phyloP scores from a whole-genome alignment of 1,140 invertebrate species.

The Epicauta chinensis region DNA sequence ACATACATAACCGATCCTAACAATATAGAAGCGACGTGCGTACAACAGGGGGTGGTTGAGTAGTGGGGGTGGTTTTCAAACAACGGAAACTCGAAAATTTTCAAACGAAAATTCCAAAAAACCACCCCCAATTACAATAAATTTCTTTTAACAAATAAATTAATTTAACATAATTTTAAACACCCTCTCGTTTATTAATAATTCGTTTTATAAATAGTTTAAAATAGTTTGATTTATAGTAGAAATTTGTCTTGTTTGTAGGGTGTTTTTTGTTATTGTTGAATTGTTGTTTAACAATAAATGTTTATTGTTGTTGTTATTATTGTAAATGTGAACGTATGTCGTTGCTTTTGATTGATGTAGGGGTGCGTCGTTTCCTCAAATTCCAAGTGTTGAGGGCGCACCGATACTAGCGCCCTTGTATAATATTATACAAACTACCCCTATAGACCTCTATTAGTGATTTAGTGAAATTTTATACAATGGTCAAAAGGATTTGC shows the following conservation, averaged over 20 bases:
- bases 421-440: not conserved
- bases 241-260: too few relatives aligned
- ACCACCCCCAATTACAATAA: not conserved
- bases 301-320: not conserved
- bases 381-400: not conserved
- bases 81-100: too few relatives aligned
- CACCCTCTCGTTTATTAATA: too few relatives aligned
- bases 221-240: too few relatives aligned
- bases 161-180: too few relatives aligned
- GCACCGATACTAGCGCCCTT: not conserved
- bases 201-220: too few relatives aligned
- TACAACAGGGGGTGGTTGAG: slow-evolving; percentile 8
- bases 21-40: slow-evolving; percentile 26
- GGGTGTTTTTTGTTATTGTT: not conserved
- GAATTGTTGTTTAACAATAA: not conserved
- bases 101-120: not conserved
- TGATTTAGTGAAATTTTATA: not conserved
- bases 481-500: not conserved
- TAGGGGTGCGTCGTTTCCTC: not conserved
- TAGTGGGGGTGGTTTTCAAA: slow-evolving; percentile 13
- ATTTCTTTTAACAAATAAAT: too few relatives aligned
- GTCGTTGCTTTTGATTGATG: not conserved
- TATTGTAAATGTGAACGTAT: not conserved
- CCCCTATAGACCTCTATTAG: not conserved
- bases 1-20: slow-evolving; percentile 23